Conservation (phyloP, 1,140 invertebrate genomes). For the Bemisia tabaci region DNA sequence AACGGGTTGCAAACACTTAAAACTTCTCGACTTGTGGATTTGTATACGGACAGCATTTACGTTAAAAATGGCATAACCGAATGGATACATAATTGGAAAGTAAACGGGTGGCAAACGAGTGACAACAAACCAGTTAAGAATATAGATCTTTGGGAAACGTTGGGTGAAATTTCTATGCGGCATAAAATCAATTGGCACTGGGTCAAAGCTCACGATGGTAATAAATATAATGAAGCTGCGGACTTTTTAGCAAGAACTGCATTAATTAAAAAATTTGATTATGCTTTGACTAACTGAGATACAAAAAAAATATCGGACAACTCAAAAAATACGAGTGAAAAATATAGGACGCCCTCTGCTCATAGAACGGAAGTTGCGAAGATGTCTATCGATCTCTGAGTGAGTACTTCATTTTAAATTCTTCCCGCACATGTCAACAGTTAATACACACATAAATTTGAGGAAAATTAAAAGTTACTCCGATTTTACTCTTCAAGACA, state of each 20-base stretch:
- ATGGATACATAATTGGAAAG: conserved; percentile 6
- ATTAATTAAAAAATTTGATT: too few relatives aligned
- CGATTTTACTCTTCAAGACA: too few relatives aligned
- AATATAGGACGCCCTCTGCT: too few relatives aligned
- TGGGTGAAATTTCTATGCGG: conserved; percentile 6
- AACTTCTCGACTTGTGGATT: neutral
- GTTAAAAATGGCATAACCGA: neutral
- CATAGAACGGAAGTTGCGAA: too few relatives aligned
- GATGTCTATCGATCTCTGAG: too few relatives aligned
- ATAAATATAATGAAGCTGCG: conserved; percentile 12
- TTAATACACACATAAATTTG: too few relatives aligned
- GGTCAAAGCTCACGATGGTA: conserved; percentile 13
- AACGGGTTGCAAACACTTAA: neutral
- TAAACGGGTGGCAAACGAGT: neutral
- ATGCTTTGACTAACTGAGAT: too few relatives aligned
- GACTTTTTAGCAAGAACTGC: conserved; percentile 13
- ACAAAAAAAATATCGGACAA: too few relatives aligned
- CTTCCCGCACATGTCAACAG: too few relatives aligned
- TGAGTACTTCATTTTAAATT: too few relatives aligned
- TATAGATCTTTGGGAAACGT: neutral
- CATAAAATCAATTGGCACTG: conserved; percentile 14
- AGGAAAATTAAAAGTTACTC: too few relatives aligned
- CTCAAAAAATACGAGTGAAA: too few relatives aligned
- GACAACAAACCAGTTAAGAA: neutral
- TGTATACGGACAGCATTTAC: neutral